Evolutionary conservation across 2,888 invertebrate species (phyloP).

Genomic region (Malthinus flaveolus): DNA sequence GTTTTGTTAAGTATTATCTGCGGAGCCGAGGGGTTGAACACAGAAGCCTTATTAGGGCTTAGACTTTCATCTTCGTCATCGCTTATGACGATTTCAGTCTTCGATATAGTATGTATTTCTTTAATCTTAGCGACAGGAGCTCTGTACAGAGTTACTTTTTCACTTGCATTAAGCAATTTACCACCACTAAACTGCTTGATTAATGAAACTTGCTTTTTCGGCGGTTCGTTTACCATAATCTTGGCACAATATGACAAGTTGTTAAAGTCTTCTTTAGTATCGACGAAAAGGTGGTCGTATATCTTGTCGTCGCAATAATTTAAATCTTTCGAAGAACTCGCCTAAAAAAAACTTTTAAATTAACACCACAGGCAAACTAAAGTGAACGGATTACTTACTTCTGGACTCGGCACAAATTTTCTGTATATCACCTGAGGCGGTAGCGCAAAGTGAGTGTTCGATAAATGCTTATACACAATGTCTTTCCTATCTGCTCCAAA

Average conservation of each 20-base stretch:
- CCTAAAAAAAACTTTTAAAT: neutral
- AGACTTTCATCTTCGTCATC: neutral
- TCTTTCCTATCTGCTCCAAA: slow-evolving; percentile 49
- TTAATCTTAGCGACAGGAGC: neutral
- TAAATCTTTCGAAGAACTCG: neutral
- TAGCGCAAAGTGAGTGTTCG: slow-evolving; percentile 52
- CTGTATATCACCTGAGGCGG: slow-evolving; percentile 49
- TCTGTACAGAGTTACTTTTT: slow-evolving; percentile 4
- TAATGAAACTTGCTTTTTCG: neutral
- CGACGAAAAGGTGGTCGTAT: neutral
- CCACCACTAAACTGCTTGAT: no score
- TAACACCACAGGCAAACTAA: no score
- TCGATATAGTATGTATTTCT: neutral
- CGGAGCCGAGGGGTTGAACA: no score
- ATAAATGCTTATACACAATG: slow-evolving; percentile 57
- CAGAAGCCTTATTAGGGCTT: neutral
- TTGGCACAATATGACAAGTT: neutral
- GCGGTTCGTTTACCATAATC: neutral
- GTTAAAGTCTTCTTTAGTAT: neutral
- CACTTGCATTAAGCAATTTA: neutral
- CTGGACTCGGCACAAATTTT: slow-evolving; percentile 25
- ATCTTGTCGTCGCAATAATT: neutral
- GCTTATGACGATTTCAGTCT: neutral
- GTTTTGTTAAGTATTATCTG: no score
- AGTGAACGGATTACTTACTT: slow-evolving; percentile 18